phyloP scores from a whole-genome alignment of 1,140 invertebrate genomes.

The Cydia pomonella region DNA sequence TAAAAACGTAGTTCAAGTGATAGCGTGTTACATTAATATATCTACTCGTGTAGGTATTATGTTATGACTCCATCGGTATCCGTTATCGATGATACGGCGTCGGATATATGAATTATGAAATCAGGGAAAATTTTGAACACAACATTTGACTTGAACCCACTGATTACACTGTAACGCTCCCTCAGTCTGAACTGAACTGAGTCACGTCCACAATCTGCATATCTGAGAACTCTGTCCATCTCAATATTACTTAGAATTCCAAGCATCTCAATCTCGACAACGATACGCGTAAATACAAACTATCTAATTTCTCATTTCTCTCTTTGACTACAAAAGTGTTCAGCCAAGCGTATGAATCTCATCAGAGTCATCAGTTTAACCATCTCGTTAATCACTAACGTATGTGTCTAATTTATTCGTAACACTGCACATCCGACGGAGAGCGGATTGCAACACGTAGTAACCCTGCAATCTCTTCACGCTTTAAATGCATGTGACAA shows the following conservation, averaged over 20 bases:
- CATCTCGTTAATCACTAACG: neutral
- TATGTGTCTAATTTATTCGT: constrained; percentile 10
- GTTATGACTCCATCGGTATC: too few species aligned
- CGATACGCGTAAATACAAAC: too few species aligned
- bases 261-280: too few species aligned
- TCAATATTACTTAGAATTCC: neutral
- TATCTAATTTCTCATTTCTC: neutral
- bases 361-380: neutral
- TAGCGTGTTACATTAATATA: too few species aligned
- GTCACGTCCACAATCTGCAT: neutral
- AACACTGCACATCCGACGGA: constrained; percentile 17
- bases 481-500: constrained; percentile 52
- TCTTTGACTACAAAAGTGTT: neutral
- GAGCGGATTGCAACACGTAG: constrained; percentile 7
- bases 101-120: too few species aligned
- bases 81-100: too few species aligned
- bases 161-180: neutral
- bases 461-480: constrained; percentile 9
- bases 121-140: too few species aligned
- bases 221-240: neutral
- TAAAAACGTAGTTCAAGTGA: too few species aligned
- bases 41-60: too few species aligned
- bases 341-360: neutral
- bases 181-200: neutral
- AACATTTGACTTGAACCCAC: neutral